phyloP scores from a whole-genome alignment of 2,888 invertebrate genomes.

The Nymphalis c-album region DNA sequence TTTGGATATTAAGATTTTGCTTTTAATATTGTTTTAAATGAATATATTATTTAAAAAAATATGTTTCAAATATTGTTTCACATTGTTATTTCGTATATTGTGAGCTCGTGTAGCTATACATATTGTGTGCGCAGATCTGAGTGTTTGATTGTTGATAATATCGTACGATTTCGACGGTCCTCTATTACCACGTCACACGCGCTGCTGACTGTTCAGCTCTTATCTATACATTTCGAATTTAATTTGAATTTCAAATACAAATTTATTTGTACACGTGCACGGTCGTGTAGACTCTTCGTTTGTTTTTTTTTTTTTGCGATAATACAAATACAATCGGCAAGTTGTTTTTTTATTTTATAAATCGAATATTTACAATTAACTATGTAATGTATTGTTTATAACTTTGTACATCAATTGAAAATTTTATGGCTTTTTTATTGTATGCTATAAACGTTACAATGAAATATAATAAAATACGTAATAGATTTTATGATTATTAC shows the following conservation, averaged over 20 bases:
- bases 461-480: background rate
- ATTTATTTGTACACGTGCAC: slow-evolving; percentile 13
- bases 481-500: background rate
- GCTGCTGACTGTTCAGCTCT: slow-evolving; percentile 22
- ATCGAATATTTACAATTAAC: background rate
- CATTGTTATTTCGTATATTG: background rate
- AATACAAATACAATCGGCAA: background rate
- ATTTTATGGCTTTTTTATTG: slow-evolving; percentile 5
- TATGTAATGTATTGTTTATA: background rate
- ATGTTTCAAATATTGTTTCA: background rate
- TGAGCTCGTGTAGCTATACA: slow-evolving; percentile 2
- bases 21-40: background rate
- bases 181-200: slow-evolving; percentile 34
- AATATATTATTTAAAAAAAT: background rate
- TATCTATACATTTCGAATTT: slow-evolving; percentile 23
- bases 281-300: background rate
- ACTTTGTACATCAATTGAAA: slow-evolving; percentile 5
- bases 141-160: slow-evolving; percentile 15
- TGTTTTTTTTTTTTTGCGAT: background rate
- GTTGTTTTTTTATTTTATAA: no score
- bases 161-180: slow-evolving; percentile 20
- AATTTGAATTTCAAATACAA: slow-evolving; percentile 19
- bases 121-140: background rate
- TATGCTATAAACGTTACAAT: background rate
- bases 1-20: slow-evolving; percentile 23